Evolutionary conservation across 53 echinoderm and acorn worm genomes (phyloP), one percentile per base, ranked within the genome.

Genomic region (Echinometra lucunter): DNA sequence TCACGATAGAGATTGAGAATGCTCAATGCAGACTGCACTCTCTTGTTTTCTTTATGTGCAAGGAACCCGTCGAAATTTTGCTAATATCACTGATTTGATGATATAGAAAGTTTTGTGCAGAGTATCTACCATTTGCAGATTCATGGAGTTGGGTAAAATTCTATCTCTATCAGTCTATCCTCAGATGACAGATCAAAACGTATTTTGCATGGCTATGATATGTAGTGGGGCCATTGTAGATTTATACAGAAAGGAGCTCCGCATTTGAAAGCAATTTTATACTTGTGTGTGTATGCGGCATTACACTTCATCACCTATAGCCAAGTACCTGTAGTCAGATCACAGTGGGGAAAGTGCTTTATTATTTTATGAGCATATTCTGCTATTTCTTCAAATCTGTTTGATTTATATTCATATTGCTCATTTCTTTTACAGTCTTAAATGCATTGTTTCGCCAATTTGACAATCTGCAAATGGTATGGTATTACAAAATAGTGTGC

Each of bases 61-160:
- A 69, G 11, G 7, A 13, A 69, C 34, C 69, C 34, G 13, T 34
- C 69, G 10, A 69, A 12, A 69, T 69, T 10, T 69, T 30, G 2
- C 32, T 12, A 69, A 69, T 28, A 0, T 69, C 18, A 19, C 11
- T 32, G 10, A 32, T 69, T 69, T 9, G 30, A 69, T 30, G 32
- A 21, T 21, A 63, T 25, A 6, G 5, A 25, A 63, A 25, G 23
- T 27, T 53, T 23, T 63, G 0, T 21, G 25, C 21, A 63, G 1
- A 32, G 69, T 30, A 69, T 69, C 69, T 34, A 69, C 69, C 69
- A 69, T 32, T 69, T 69, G 34, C 69, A 69, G 69, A 69, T 69
- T 34, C 30, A 32, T 69, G 0, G 13, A 67, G 67, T 63, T 53
- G 53, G 53, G 13, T 53, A 53, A 53, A 53, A 0, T 53, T 53